Conservation (phyloP, 2,113 vertebrate species). For the Natator depressus region DNA sequence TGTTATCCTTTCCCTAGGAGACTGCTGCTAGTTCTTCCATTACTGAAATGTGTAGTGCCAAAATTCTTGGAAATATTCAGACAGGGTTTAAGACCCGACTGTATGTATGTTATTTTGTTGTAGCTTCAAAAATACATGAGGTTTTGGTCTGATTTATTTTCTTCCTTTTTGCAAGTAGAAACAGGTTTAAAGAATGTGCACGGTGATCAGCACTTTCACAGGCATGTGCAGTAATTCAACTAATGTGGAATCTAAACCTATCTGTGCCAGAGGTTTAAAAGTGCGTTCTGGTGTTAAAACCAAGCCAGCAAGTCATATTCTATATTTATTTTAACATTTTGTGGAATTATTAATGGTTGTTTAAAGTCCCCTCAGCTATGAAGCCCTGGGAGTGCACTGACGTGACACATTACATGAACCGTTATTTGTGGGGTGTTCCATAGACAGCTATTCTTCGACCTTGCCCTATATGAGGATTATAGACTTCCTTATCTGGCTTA, state of each 20-base stretch:
- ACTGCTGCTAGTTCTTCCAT: not conserved
- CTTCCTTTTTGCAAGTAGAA: conserved; percentile 43
- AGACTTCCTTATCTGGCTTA: conserved; percentile 47
- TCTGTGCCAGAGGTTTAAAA: not conserved
- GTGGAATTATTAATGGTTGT: not conserved
- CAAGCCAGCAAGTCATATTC: not conserved
- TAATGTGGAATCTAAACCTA: conserved; percentile 32
- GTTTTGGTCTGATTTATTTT: conserved; percentile 36
- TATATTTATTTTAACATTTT: not conserved
- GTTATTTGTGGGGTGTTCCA: not conserved
- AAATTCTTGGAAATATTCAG: conserved; percentile 34
- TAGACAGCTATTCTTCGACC: conserved; percentile 37
- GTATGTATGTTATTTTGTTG: not conserved
- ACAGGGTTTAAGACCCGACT: conserved; percentile 33
- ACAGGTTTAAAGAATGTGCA: conserved; percentile 8
- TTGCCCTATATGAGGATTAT: conserved; percentile 40
- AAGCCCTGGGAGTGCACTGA: not conserved
- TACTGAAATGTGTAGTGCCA: not conserved
- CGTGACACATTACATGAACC: not conserved
- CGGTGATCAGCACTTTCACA: conserved; percentile 45
- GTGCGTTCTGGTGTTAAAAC: not conserved
- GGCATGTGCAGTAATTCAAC: conserved; percentile 19
- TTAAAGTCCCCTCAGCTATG: not conserved
- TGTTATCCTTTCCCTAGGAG: not conserved
- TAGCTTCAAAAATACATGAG: conserved; percentile 7